phyloP scores from a whole-genome alignment of 2,113 vertebrate genomes.

The Grus americana region DNA sequence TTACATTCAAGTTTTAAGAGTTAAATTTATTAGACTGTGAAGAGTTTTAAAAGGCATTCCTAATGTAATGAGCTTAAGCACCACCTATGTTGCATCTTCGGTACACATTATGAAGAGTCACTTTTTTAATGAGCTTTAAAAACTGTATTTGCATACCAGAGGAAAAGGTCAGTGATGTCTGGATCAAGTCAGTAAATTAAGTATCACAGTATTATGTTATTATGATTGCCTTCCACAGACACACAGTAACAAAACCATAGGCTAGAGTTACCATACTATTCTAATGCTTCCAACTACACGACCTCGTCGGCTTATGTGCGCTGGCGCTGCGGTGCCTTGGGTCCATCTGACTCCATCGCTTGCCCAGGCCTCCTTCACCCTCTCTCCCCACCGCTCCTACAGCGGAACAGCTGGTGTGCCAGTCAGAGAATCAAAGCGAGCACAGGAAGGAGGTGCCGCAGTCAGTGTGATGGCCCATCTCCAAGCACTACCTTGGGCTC shows the following conservation, averaged over 20 bases:
- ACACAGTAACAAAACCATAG: neutral
- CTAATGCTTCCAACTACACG: neutral
- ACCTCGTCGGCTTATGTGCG: neutral
- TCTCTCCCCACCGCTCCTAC: neutral
- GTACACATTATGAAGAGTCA: conserved; percentile 36
- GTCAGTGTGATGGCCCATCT: neutral
- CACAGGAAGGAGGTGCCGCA: neutral
- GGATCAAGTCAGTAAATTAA: conserved; percentile 54
- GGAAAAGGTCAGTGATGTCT: conserved; percentile 57
- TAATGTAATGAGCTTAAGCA: conserved; percentile 46
- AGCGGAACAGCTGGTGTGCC: neutral
- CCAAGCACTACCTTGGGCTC: neutral
- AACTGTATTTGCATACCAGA: conserved; percentile 60
- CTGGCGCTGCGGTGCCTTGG: accelerated
- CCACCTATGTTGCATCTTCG: conserved; percentile 48
- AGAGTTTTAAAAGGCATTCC: conserved; percentile 36
- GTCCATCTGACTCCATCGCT: neutral
- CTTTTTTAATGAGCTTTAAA: conserved; percentile 66
- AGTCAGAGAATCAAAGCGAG: neutral
- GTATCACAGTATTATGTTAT: conserved; percentile 52
- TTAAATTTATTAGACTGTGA: conserved; percentile 41
- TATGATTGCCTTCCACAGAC: conserved; percentile 29
- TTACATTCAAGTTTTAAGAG: neutral
- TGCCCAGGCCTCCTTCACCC: neutral
- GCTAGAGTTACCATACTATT: neutral